Percentiles rank a stretch among this genome's conserved stretches.
These are phyloP conservation scores for Danionella cerebrum DNA, from an alignment of 2,113 vertebrate species.

Conservation along the genomic window DNA sequence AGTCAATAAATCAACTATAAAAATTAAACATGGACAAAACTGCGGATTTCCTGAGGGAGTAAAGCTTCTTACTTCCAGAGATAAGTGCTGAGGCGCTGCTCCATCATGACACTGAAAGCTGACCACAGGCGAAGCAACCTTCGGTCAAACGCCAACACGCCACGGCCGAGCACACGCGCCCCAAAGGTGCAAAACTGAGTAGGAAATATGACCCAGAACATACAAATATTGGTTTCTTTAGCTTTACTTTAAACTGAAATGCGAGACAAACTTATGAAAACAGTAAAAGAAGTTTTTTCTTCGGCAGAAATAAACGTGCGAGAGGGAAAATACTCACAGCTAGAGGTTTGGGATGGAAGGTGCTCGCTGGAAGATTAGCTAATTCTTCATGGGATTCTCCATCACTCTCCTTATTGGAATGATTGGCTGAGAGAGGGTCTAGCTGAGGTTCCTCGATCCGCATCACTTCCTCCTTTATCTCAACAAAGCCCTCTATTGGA, in stretches of 20 bases:
- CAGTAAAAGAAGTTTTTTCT: too few relatives aligned
- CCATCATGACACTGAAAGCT: slow-evolving; percentile 85
- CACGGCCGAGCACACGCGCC: slow-evolving; percentile 81
- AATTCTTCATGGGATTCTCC: slow-evolving; percentile 78
- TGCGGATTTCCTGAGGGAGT: not conserved
- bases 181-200: slow-evolving; percentile 88
- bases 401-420: slow-evolving; percentile 84
- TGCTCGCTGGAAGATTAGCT: slow-evolving; percentile 64
- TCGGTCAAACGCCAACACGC: slow-evolving; percentile 83
- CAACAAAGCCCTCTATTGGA: slow-evolving; percentile 60
- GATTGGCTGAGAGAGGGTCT: slow-evolving; percentile 48
- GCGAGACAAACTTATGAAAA: too few relatives aligned
- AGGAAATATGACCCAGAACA: slow-evolving; percentile 26
- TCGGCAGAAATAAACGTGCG: too few relatives aligned
- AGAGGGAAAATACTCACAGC: slow-evolving; percentile 38
- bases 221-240: not conserved
- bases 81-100: slow-evolving; percentile 81
- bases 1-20: not conserved
- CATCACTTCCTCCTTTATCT: slow-evolving; percentile 46
- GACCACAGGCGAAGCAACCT: slow-evolving; percentile 82
- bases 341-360: slow-evolving; percentile 55
- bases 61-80: slow-evolving; percentile 80
- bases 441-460: slow-evolving; percentile 49
- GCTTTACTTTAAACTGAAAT: too few relatives aligned
- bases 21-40: not conserved